Evolutionary conservation across 1,140 invertebrate species (phyloP), one percentile per base, ranked within the genome.

Genomic region (Camponotus pennsylvanicus): DNA sequence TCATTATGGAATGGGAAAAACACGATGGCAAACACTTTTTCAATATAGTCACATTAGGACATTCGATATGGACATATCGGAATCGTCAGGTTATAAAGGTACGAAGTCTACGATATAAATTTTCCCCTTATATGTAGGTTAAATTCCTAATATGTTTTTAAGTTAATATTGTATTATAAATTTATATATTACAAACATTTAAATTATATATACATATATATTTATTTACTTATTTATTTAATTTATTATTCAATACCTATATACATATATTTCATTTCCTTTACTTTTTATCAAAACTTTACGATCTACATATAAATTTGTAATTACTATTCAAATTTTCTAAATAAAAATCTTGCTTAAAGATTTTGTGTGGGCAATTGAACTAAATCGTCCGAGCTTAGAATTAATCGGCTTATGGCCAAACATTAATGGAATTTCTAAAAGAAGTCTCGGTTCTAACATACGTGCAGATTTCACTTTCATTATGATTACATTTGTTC

Each of bases 321-420:
- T 21, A 57, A 32, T 63, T 32, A 63, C 5, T 15, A 13, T 6
- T 49, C 13, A 49, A 49, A 13, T 49, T 15, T 15, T 4, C 15
- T 15, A 42, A 45, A 49, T 59, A 49, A 70, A 49, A 15, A 0
- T 37, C 0, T 40, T 67, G 0, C 57, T 27, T 49, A 0, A 0
- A 88, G 85, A 88, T 67, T 88, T 83, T 6, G 13, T 67, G 3
- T 86, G 85, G 87, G 87, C 85, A 3, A 18, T 86, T 34, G 18
- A 34, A 21, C 7, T 86, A 27, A 86, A 86, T 32, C 84, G 84
- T 0, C 45, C 45, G 9, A 5, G 55, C 27, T 49, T 86, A 6
- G 37, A 63, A 32, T 0, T 59, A 2, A 42, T 83, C 2, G 85
- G 87, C 3, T 42, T 63, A 0, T 86, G 77, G 70, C 70, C 70